These are phyloP conservation scores for Periphyllus acericola DNA, from an alignment of 2,888 invertebrate genomes.

Conservation along the genomic window DNA sequence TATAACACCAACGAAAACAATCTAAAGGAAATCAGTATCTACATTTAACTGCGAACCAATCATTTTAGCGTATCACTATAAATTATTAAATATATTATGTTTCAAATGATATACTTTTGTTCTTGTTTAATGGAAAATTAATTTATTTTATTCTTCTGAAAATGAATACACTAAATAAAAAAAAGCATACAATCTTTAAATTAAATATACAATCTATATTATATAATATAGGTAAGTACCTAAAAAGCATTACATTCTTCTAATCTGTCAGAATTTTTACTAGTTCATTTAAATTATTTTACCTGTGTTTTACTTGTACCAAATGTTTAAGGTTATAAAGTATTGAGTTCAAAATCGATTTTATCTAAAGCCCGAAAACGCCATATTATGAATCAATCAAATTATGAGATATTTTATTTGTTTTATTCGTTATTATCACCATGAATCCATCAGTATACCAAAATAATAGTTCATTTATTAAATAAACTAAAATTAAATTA, in stretches of 20 bases:
- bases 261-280: neutral
- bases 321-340: neutral
- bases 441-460: neutral
- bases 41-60: conserved; percentile 35
- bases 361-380: neutral
- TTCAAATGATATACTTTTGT: neutral
- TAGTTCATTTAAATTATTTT: neutral
- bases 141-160: neutral
- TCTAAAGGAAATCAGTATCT: neutral
- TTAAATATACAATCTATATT: neutral
- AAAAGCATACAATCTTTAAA: neutral
- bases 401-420: neutral
- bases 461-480: neutral
- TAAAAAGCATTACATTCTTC: neutral
- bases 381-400: neutral
- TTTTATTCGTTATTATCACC: neutral
- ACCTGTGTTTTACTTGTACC: conserved; percentile 7
- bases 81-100: neutral
- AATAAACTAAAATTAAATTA: neutral
- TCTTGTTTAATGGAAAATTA: neutral
- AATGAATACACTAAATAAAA: neutral
- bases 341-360: conserved; percentile 21
- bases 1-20: conserved; percentile 20
- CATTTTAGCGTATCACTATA: neutral
- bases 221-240: no score